Percentiles rank a stretch among this genome's conserved stretches.
These are phyloP conservation scores for Cantharis flavilabris DNA, from an alignment of 2,888 invertebrate genomes.

Conservation along the genomic window DNA sequence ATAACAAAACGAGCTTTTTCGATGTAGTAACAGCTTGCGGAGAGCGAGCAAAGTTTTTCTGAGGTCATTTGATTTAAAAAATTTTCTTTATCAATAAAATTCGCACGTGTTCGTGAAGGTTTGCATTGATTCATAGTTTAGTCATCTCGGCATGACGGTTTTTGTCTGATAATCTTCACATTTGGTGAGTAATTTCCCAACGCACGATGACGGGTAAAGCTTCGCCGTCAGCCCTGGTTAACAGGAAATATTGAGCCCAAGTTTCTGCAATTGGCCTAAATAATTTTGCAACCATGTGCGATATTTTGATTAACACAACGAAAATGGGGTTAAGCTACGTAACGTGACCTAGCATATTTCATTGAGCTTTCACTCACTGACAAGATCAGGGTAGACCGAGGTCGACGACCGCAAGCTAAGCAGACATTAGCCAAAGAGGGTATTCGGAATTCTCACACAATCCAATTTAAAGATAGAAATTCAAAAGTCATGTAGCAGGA, in stretches of 20 bases:
- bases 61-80: background rate
- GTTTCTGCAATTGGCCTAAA: background rate
- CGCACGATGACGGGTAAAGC: background rate
- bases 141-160: background rate
- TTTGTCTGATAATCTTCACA: background rate
- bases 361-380: constrained; percentile 43
- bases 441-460: background rate
- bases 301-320: background rate
- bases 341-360: constrained; percentile 45
- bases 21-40: background rate
- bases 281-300: background rate
- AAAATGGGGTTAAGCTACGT: constrained; percentile 33
- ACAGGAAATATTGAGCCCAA: background rate
- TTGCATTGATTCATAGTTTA: background rate
- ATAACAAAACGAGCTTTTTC: background rate
- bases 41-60: background rate
- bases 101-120: background rate
- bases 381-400: constrained; percentile 36
- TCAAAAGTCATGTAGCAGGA: background rate
- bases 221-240: background rate
- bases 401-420: constrained; percentile 24
- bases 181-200: background rate
- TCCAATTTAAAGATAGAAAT: background rate
- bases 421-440: constrained; percentile 10
- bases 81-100: background rate